Conservation (phyloP, 35 echinoderm and acorn worm species). For the Anneissia japonica region DNA sequence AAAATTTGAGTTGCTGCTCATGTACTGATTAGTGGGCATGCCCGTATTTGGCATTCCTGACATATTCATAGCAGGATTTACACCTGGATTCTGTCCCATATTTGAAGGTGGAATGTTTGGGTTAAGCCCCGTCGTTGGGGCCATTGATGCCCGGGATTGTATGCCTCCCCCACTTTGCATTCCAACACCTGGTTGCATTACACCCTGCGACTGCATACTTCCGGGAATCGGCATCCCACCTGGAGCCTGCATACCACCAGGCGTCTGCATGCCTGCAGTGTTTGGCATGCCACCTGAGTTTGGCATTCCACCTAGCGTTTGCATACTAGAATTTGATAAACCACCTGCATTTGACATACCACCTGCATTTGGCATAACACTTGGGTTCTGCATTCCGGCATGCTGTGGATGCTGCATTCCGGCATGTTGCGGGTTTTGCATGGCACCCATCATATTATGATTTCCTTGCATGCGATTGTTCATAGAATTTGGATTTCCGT, state of each 20-base stretch:
- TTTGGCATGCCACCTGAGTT: neutral
- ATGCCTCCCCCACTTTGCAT: constrained; percentile 30
- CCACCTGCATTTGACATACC: constrained; percentile 11
- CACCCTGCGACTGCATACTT: constrained; percentile 8
- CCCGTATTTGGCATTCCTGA: constrained; percentile 26
- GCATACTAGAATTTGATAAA: constrained; percentile 22
- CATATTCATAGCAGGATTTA: constrained; percentile 20
- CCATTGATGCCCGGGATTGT: constrained; percentile 33
- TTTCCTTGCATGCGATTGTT: constrained; percentile 33
- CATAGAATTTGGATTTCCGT: constrained; percentile 15
- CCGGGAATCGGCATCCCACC: neutral
- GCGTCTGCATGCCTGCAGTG: neutral
- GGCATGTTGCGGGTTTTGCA: constrained; percentile 11
- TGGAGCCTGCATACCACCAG: constrained; percentile 1
- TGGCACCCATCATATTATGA: constrained; percentile 24
- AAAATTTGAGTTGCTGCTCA: constrained; percentile 10
- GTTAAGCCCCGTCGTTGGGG: constrained; percentile 52
- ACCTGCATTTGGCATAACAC: neutral
- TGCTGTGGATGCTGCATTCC: constrained; percentile 26
- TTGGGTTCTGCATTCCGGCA: constrained; percentile 18
- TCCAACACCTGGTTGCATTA: constrained; percentile 11
- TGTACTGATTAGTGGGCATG: constrained; percentile 20
- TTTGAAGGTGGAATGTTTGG: constrained; percentile 65
- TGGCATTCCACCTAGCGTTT: constrained; percentile 19
- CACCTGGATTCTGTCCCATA: constrained; percentile 22